Base-by-base conservation (phyloP, 1,140 invertebrate genomes). In the Drosophila nigrodunni region DNA sequence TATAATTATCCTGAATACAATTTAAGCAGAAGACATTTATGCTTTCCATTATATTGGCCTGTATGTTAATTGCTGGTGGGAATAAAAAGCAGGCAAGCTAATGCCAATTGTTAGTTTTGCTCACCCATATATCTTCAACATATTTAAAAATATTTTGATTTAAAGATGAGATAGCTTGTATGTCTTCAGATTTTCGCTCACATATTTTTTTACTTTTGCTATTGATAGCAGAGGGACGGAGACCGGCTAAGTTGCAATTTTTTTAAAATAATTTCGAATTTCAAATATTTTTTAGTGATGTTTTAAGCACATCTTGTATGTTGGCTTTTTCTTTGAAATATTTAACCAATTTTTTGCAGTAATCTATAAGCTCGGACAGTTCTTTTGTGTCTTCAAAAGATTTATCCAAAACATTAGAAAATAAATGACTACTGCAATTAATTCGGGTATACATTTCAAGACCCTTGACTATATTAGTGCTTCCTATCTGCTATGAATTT, bases 211-310 rank as follows among this genome's bases (percentile, higher is more conserved):
- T 15, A 15, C 15, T 15, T 15, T 15, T 15, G 15, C 15, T 15
- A 15, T 15, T 15, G 0, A 15, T 15, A 78, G 54, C 64, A 72
- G 9, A 74, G 43, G 13, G 75, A 78, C 18, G 75, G 62, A 8
- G 70, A 71, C 37, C 50, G 72, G 21, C 11, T 39, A 46, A 59
- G 18, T 44, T 77, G 66, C 9, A 74, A 37, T 68, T 73, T 68
- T 34, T 77, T 70, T 52, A 71, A 77, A 59, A 77, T 49, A n/a
- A 67, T 71, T 70, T 80, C 70, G 39, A 77, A 65, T 34, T 65
- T 73, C 18, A 21, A 21, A 1, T 1, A 21, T 21, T 21, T 21
- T 21, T 21, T 2, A 21, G 18, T 21, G 18, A 21, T 21, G 18
- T 2, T 21, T 21, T 21, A 21, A 21, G 18, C 2, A 21, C 1